phyloP scores from a whole-genome alignment of 1,140 invertebrate genomes.

The Latrodectus geometricus region DNA sequence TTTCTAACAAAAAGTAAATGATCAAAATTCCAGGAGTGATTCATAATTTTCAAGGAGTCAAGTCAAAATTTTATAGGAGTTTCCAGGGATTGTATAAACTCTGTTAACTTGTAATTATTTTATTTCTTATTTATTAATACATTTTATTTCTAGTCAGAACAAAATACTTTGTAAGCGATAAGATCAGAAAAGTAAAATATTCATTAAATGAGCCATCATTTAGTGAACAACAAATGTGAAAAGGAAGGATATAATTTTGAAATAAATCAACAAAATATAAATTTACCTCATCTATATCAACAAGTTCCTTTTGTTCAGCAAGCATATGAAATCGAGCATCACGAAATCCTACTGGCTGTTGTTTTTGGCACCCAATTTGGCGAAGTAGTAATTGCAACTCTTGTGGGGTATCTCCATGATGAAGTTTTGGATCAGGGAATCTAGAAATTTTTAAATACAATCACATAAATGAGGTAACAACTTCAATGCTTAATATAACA shows the following conservation, averaged over 20 bases:
- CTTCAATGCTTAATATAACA: no score
- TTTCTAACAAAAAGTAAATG: no score
- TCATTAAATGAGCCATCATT: neutral
- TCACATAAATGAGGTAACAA: no score
- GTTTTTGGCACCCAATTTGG: slow-evolving; percentile 84
- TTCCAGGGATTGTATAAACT: no score
- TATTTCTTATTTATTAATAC: no score
- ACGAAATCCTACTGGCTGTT: slow-evolving; percentile 78
- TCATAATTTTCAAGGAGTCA: no score
- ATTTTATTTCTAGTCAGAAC: no score
- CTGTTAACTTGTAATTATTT: no score
- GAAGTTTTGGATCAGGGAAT: slow-evolving; percentile 86
- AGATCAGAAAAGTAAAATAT: no score
- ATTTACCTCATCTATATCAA: slow-evolving; percentile 69
- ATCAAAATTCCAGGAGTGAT: no score
- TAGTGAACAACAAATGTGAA: neutral
- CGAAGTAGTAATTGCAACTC: slow-evolving; percentile 85
- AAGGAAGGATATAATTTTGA: neutral
- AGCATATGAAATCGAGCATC: slow-evolving; percentile 84
- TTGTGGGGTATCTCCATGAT: slow-evolving; percentile 78
- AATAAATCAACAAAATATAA: neutral
- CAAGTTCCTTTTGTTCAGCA: slow-evolving; percentile 80
- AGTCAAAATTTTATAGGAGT: no score
- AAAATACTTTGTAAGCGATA: no score
- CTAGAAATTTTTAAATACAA: slow-evolving; percentile 67